A percentile compares a stretch with the other conserved stretches of the same genome.
These are phyloP conservation scores for Cyprinodon tularosa DNA, from an alignment of 2,113 vertebrate genomes.

Conservation along the genomic window DNA sequence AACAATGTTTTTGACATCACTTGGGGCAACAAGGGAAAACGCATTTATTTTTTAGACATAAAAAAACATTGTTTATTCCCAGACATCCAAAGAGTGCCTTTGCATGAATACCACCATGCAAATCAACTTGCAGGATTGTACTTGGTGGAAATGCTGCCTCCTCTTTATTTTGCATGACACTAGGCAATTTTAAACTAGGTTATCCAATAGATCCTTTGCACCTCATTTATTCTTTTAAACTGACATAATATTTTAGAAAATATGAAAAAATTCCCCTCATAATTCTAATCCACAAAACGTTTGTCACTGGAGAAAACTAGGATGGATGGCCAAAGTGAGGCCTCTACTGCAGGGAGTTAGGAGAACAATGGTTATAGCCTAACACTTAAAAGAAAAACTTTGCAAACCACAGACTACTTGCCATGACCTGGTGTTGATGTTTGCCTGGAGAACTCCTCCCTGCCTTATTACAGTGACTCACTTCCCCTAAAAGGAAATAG, in stretches of 20 bases:
- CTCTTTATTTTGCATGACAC: conserved; percentile 2
- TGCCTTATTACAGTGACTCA: conserved; percentile 77
- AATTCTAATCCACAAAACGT: not conserved
- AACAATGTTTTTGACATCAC: no score
- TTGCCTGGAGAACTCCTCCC: conserved; percentile 69
- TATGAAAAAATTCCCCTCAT: not conserved
- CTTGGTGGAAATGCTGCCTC: not conserved
- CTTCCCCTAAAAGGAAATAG: conserved; percentile 75
- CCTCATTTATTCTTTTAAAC: conserved; percentile 9
- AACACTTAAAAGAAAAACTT: conserved; percentile 26
- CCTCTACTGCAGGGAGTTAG: conserved; percentile 7
- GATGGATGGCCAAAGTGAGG: conserved; percentile 1
- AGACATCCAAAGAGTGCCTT: not conserved
- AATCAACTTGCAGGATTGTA: conserved; percentile 2
- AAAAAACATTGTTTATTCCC: not conserved
- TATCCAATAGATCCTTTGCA: not conserved
- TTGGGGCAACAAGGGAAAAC: not conserved
- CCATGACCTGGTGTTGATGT: conserved; percentile 54
- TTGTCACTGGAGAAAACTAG: conserved; percentile 5
- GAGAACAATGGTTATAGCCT: conserved; percentile 31
- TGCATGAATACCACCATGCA: conserved; percentile 18
- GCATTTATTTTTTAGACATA: not conserved
- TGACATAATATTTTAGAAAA: not conserved
- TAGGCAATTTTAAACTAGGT: not conserved
- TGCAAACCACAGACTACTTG: conserved; percentile 50